These are phyloP conservation scores for Dendrolimus pini DNA, from an alignment of 2,888 invertebrate genomes.

Conservation along the genomic window DNA sequence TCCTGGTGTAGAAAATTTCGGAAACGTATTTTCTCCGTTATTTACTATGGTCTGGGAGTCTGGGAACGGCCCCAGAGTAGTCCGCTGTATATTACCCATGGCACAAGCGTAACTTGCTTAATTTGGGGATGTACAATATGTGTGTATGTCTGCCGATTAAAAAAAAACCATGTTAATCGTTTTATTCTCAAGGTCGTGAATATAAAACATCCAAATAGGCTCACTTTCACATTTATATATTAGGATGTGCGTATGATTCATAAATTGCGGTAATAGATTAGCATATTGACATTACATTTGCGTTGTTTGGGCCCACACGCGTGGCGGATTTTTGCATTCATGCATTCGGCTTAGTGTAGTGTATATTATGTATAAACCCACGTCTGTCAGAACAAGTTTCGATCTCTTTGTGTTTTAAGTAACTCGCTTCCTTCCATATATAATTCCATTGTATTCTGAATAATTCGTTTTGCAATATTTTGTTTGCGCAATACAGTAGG, in stretches of 20 bases:
- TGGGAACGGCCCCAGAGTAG: too few relatives aligned
- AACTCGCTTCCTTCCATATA: neutral
- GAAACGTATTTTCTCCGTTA: too few relatives aligned
- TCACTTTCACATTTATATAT: too few relatives aligned
- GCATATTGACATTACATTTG: neutral
- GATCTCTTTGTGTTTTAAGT: conserved; percentile 1
- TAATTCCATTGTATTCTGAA: neutral
- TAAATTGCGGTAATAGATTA: neutral
- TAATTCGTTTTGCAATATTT: neutral
- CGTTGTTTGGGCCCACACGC: neutral
- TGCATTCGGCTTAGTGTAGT: neutral
- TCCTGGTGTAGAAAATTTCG: too few relatives aligned
- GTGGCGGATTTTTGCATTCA: neutral
- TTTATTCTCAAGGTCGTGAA: too few relatives aligned
- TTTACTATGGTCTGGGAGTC: too few relatives aligned
- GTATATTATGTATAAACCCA: neutral
- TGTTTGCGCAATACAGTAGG: neutral
- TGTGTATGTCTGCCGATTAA: too few relatives aligned
- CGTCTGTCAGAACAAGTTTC: neutral
- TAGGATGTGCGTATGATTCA: neutral
- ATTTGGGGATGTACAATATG: too few relatives aligned
- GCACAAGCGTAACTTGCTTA: too few relatives aligned
- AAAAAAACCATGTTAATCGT: too few relatives aligned
- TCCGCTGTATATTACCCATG: too few relatives aligned
- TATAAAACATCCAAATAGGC: too few relatives aligned